phyloP scores from a whole-genome alignment of 37 sponge, comb jelly and placozoan genomes.

The Theonella swinhoei region DNA sequence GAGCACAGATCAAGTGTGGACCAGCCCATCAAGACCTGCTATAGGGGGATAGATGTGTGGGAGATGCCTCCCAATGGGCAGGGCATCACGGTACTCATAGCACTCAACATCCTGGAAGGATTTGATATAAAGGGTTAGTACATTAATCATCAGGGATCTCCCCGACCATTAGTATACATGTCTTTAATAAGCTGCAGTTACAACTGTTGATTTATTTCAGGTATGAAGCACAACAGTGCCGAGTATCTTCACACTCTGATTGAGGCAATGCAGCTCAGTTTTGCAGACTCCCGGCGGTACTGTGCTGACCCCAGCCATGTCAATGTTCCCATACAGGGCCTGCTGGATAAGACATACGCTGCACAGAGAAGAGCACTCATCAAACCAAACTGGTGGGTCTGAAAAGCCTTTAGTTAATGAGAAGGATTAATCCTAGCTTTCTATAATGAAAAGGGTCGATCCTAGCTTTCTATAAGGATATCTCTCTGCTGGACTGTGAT shows the following conservation, averaged over 20 bases:
- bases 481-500: background rate
- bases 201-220: slow-evolving; percentile 21
- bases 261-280: slow-evolving; percentile 80
- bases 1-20: slow-evolving; percentile 66
- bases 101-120: slow-evolving; percentile 75
- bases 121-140: slow-evolving; percentile 62
- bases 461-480: background rate
- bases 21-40: slow-evolving; percentile 65
- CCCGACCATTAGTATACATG: too few relatives aligned
- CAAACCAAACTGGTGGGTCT: slow-evolving; percentile 24
- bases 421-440: background rate
- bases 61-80: slow-evolving; percentile 92
- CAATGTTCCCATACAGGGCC: slow-evolving; percentile 56
- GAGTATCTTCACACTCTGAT: slow-evolving; percentile 79
- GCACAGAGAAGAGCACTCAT: slow-evolving; percentile 60
- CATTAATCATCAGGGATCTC: background rate
- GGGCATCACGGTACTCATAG: slow-evolving; percentile 85
- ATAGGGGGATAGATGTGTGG: slow-evolving; percentile 79
- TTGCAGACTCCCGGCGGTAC: slow-evolving; percentile 85
- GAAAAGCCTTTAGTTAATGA: background rate
- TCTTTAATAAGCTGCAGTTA: too few relatives aligned
- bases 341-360: slow-evolving; percentile 74
- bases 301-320: slow-evolving; percentile 59
- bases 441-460: background rate
- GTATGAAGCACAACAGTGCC: slow-evolving; percentile 63